Percentiles rank a stretch among this genome's conserved stretches.
Evolutionary conservation across 2,888 invertebrate species (phyloP).

Genomic region (Didymodactylos carnosus): DNA sequence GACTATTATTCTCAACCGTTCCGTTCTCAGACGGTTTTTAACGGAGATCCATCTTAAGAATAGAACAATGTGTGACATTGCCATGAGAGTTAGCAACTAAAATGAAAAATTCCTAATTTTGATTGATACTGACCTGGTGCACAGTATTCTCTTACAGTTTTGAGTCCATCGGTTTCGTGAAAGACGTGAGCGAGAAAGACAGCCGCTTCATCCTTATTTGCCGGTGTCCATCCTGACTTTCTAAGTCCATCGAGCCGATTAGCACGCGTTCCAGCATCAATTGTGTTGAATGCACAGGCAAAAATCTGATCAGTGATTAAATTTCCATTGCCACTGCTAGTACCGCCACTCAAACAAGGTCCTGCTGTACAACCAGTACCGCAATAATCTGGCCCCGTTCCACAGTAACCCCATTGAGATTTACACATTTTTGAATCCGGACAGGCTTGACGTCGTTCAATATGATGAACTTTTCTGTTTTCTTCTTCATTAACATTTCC

Average conservation of each 20-base stretch:
- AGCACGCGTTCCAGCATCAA: background rate
- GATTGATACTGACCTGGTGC: background rate
- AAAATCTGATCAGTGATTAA: background rate
- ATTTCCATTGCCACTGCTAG: background rate
- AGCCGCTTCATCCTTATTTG: background rate
- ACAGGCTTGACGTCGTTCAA: background rate
- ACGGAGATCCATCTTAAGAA: no score
- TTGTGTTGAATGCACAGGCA: background rate
- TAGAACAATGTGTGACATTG: no score
- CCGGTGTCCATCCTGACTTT: background rate
- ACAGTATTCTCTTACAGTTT: conserved; percentile 1
- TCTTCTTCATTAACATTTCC: background rate
- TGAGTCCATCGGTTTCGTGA: conserved; percentile 6
- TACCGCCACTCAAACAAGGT: background rate
- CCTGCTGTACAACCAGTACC: background rate
- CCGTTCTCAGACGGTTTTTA: no score
- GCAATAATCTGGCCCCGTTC: background rate
- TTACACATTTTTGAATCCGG: background rate
- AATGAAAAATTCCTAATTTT: no score
- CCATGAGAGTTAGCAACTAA: no score
- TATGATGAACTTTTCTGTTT: background rate
- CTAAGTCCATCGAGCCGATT: background rate
- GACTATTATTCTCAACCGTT: no score
- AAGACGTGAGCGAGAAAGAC: background rate
- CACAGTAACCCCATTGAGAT: background rate